Base-by-base conservation (phyloP, 2,113 vertebrate genomes). In the Chlorodrepanis virens region DNA sequence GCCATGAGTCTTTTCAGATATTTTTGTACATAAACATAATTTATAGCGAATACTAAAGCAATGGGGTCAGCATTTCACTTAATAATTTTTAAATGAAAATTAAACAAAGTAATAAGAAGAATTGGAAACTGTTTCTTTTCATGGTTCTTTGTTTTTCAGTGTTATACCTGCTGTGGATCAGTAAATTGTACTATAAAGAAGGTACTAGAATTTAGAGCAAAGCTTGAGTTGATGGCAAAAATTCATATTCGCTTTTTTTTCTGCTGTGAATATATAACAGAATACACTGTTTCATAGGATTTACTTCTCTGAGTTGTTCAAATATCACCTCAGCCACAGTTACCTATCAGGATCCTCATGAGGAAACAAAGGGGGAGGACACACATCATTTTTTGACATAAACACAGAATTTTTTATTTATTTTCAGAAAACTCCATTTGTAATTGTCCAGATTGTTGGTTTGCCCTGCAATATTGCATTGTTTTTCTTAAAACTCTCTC, bases 1-100 rank as follows among this genome's bases (percentile, higher is more conserved):
- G 6, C 16, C 10, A n/a, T 12, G 2, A 81, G 1, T 2, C 45
- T 65, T 72, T 71, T 61, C 25, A 3, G 2, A 7, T 1, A 14
- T 27, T 49, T 86, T 92, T 44, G 3, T 52, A 40, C 13, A 72
- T 79, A 82, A 52, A 4, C 11, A 64, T 22, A 12, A 39, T 67
- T 82, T 84, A 24, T 67, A 65, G 37, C 9, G 42, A 40, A 22
- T 28, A 44, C 14, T 37, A 89, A 69, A 72, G 4, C 12, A 40
- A 54, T 12, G 0, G 12, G 8, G 61, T 20, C 14, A 59, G 12
- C 0, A 0, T 57, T 89, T 83, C 12, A 29, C 4, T 47, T 57
- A 8, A 16, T 31, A 40, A 20, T n/a, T 83, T 74, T 86, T 23
- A 83, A 77, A 77, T 10, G 0, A 77, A 92, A 92, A 88, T 35